These are phyloP conservation scores for Dolomedes plantarius DNA, from an alignment of 2,888 invertebrate genomes.

Conservation along the genomic window DNA sequence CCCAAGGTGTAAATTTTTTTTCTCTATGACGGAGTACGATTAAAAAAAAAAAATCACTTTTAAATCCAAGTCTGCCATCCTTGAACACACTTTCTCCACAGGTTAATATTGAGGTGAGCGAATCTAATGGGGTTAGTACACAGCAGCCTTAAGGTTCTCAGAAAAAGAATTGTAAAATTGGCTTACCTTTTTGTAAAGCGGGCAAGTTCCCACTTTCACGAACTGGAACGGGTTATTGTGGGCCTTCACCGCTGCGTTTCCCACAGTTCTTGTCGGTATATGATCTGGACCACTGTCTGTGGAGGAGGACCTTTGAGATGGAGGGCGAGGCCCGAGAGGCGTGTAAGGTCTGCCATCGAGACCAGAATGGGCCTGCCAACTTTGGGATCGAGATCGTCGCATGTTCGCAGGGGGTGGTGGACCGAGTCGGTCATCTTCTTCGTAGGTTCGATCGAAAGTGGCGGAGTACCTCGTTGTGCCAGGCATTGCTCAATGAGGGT, in stretches of 20 bases:
- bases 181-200: conserved; percentile 83
- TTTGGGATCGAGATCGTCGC: conserved; percentile 56
- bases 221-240: conserved; percentile 92
- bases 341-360: conserved; percentile 25
- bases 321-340: conserved; percentile 38
- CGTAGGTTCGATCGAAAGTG: conserved; percentile 72
- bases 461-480: conserved; percentile 73
- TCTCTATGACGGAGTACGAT: too few species aligned
- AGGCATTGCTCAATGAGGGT: conserved; percentile 64
- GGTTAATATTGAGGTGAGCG: too few species aligned
- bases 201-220: conserved; percentile 91
- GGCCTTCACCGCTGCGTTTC: conserved; percentile 85
- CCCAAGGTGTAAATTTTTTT: too few species aligned
- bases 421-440: conserved; percentile 46
- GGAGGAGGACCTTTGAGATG: conserved; percentile 63
- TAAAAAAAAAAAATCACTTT: too few species aligned
- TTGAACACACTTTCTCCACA: too few species aligned
- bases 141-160: too few species aligned
- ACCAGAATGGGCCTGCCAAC: conserved; percentile 46
- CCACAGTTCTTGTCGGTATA: conserved; percentile 80
- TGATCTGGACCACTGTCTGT: conserved; percentile 73
- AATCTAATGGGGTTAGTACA: too few species aligned
- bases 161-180: too few species aligned
- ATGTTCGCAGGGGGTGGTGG: conserved; percentile 17
- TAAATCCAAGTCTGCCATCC: too few species aligned